Percentiles rank a stretch among this genome's conserved stretches.
Conservation (phyloP, 2,113 vertebrate species). For the Pachycephala philippinensis region DNA sequence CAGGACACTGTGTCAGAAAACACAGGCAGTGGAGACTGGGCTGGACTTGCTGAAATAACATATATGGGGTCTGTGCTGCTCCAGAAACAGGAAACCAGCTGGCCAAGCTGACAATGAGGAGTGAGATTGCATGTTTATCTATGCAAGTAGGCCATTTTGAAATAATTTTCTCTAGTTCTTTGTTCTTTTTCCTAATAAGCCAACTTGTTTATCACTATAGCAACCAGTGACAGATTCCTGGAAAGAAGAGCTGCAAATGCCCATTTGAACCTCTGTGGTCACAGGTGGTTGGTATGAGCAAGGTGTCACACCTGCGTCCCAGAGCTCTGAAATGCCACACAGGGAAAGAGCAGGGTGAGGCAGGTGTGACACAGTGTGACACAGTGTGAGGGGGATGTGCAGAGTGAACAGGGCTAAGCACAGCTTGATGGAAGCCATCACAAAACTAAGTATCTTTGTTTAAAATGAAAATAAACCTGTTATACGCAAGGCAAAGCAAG, state of each 20-base stretch:
- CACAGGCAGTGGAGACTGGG: neutral
- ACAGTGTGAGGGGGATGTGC: neutral
- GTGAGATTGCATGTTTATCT: neutral
- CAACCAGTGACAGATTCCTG: conserved; percentile 26
- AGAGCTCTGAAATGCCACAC: neutral
- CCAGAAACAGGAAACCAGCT: neutral
- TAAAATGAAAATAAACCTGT: neutral
- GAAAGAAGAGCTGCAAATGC: neutral
- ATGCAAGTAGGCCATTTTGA: neutral
- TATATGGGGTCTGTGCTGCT: neutral
- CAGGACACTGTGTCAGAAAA: neutral
- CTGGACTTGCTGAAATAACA: neutral
- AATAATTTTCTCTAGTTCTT: conserved; percentile 37
- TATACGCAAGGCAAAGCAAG: neutral
- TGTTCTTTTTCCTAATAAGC: conserved; percentile 46
- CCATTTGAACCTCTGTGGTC: neutral
- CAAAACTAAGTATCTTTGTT: neutral
- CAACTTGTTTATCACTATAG: conserved; percentile 60
- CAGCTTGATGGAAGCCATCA: neutral
- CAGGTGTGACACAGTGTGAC: neutral
- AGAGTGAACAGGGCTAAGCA: neutral
- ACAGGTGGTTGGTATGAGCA: fast-evolving
- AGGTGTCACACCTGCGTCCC: neutral
- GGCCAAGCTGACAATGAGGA: neutral
- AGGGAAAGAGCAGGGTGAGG: neutral